These are phyloP conservation scores for Dendrolimus houi DNA, from an alignment of 2,888 invertebrate species.

Conservation along the genomic window DNA sequence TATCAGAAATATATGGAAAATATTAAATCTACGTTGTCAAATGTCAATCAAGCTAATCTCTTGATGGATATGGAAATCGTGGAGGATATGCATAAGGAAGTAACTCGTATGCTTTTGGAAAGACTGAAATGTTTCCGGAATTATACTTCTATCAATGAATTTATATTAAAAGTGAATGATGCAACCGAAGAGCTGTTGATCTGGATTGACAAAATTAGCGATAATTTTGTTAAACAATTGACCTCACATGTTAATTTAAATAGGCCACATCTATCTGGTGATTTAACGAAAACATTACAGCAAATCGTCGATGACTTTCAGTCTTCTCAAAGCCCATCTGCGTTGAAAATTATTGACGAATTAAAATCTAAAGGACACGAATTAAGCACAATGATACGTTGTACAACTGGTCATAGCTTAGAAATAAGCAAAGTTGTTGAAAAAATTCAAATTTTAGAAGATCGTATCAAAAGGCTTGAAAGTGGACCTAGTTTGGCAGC, in stretches of 20 bases:
- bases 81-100: slow-evolving; percentile 59
- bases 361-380: slow-evolving; percentile 42
- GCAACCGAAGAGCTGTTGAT: slow-evolving; percentile 40
- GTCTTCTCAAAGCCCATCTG: slow-evolving; percentile 22
- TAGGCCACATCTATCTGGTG: slow-evolving; percentile 31
- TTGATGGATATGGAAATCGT: slow-evolving; percentile 55
- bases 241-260: slow-evolving; percentile 43
- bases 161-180: slow-evolving; percentile 30
- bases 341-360: slow-evolving; percentile 34
- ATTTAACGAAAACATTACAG: slow-evolving; percentile 52
- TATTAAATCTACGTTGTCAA: slow-evolving; percentile 27
- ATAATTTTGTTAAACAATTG: slow-evolving; percentile 39
- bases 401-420: slow-evolving; percentile 38
- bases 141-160: slow-evolving; percentile 32
- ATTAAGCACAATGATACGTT: slow-evolving; percentile 42
- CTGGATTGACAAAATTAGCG: slow-evolving; percentile 58
- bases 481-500: slow-evolving; percentile 42
- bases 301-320: slow-evolving; percentile 48
- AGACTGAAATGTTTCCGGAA: slow-evolving; percentile 44
- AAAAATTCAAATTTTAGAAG: slow-evolving; percentile 47
- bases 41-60: slow-evolving; percentile 34
- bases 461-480: slow-evolving; percentile 44
- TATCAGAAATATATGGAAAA: slow-evolving; percentile 48
- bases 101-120: slow-evolving; percentile 30
- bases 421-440: slow-evolving; percentile 53